These are phyloP conservation scores for Percina caprodes DNA, from an alignment of 2,113 vertebrate genomes.

Conservation along the genomic window DNA sequence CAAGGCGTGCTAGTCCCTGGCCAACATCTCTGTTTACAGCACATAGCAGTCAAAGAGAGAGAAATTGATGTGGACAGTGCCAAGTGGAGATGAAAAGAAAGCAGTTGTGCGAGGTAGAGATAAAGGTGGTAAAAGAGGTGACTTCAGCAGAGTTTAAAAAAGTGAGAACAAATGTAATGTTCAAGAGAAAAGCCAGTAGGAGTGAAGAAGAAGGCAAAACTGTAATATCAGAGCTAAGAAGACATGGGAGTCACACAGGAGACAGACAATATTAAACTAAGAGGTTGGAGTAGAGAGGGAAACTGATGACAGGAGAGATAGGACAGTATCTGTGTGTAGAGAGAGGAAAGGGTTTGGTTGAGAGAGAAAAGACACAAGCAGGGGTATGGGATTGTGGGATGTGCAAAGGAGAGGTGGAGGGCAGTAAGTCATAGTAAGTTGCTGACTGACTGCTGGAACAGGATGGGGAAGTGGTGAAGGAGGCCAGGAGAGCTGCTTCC, in stretches of 20 bases:
- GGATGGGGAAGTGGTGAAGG: constrained; percentile 79
- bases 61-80: not conserved
- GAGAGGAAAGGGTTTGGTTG: constrained; percentile 57
- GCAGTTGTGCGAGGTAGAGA: constrained; percentile 1
- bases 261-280: constrained; percentile 8
- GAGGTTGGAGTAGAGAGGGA: constrained; percentile 7
- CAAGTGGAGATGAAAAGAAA: not conserved
- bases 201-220: not conserved
- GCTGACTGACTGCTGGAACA: constrained; percentile 81
- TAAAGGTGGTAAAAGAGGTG: not conserved
- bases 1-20: constrained; percentile 5
- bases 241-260: not conserved
- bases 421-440: constrained; percentile 55
- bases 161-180: not conserved
- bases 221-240: not conserved
- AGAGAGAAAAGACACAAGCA: constrained; percentile 33
- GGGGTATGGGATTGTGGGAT: constrained; percentile 56
- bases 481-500: constrained; percentile 74
- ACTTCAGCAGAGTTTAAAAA: not conserved
- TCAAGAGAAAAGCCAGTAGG: not conserved
- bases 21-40: constrained; percentile 30
- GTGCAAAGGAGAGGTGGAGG: constrained; percentile 59
- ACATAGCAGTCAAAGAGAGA: not conserved
- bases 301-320: constrained; percentile 23
- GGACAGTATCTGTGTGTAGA: constrained; percentile 21